A percentile compares a stretch with the other conserved stretches of the same genome.
phyloP scores from a whole-genome alignment of 2,797 vertebrate genomes.

The Microhierax caerulescens region DNA sequence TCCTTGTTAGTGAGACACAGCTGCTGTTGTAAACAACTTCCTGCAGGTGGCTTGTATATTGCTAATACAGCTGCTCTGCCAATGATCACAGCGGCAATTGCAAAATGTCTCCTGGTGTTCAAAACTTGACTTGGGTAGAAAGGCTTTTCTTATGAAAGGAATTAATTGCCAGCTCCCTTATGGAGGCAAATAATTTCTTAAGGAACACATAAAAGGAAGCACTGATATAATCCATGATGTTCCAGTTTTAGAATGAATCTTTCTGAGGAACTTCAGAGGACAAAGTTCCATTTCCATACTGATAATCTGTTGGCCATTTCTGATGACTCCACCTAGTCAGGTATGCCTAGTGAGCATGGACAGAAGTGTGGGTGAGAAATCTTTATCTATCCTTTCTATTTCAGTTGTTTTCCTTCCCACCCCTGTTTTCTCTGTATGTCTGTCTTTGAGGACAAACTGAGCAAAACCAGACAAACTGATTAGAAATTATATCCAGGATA shows the following conservation, averaged over 20 bases:
- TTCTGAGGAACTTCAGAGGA: not conserved
- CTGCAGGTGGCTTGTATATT: not conserved
- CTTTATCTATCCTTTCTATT: not conserved
- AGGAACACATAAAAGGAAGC: not conserved
- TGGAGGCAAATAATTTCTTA: not conserved
- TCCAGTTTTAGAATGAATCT: not conserved
- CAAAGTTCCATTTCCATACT: not conserved
- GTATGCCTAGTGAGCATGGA: not conserved
- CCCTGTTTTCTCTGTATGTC: not conserved
- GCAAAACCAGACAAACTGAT: not conserved
- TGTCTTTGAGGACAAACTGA: not conserved
- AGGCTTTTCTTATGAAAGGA: not conserved
- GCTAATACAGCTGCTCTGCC: not conserved
- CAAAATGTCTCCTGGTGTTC: not conserved
- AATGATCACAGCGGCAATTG: not conserved
- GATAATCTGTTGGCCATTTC: not conserved
- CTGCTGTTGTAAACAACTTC: not conserved
- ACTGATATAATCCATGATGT: not conserved
- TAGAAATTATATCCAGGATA: not conserved
- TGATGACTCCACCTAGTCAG: not conserved
- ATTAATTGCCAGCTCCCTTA: not conserved
- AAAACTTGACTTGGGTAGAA: not conserved
- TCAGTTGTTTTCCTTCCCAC: not conserved
- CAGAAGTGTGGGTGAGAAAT: not conserved
- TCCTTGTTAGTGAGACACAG: not conserved